These are phyloP conservation scores for Acrobeloides nanus DNA, from an alignment of 2,888 invertebrate genomes.

Conservation along the genomic window DNA sequence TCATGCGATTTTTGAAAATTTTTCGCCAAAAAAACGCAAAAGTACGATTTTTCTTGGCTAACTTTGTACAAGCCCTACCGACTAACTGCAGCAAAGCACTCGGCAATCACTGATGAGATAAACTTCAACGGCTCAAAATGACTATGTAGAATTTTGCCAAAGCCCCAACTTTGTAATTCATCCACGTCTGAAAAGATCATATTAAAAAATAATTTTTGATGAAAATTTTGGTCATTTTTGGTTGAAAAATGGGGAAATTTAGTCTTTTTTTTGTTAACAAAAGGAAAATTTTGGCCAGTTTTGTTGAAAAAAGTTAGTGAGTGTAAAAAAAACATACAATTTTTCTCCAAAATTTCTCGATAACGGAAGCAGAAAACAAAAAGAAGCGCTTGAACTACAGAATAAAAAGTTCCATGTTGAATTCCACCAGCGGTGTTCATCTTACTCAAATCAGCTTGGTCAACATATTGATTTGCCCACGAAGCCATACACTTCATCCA, in stretches of 20 bases:
- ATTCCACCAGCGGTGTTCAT: constrained; percentile 22
- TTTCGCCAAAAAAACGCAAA: too few species aligned
- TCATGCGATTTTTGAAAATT: too few species aligned
- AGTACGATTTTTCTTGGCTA: too few species aligned
- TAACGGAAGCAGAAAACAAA: constrained; percentile 84
- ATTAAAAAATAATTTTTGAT: constrained; percentile 8
- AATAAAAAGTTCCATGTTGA: constrained; percentile 76
- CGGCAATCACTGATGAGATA: constrained; percentile 60
- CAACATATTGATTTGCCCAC: constrained; percentile 39
- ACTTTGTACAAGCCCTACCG: constrained; percentile 38
- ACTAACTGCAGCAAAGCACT: constrained; percentile 56
- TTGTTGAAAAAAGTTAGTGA: constrained; percentile 1
- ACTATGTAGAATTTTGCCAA: constrained; percentile 77
- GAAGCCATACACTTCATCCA: constrained; percentile 36
- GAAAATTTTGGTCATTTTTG: neutral
- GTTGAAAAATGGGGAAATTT: too few species aligned
- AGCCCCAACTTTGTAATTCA: constrained; percentile 73
- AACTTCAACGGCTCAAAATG: constrained; percentile 78
- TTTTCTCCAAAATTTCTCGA: constrained; percentile 67
- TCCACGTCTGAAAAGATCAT: constrained; percentile 61
- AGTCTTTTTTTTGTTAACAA: too few species aligned
- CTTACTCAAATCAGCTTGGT: constrained; percentile 16
- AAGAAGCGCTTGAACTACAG: constrained; percentile 83
- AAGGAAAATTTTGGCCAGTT: too few species aligned
- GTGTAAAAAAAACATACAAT: constrained; percentile 14